phyloP scores from a whole-genome alignment of 2,113 vertebrate species.

The Echinops telfairi region DNA sequence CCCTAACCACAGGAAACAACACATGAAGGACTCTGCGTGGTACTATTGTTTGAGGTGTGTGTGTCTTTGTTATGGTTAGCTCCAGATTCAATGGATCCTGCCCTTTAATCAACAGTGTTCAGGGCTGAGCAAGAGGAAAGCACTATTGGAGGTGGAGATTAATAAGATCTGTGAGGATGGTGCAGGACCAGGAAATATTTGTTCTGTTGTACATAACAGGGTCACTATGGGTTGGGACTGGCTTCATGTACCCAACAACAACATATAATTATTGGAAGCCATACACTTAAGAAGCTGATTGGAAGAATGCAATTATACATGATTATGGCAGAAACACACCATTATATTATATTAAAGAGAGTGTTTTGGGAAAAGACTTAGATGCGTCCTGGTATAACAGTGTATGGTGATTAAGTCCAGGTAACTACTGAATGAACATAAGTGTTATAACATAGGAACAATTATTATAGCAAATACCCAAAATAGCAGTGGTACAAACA shows the following conservation, averaged over 20 bases:
- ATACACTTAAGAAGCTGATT: neutral
- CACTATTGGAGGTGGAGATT: neutral
- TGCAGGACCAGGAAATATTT: too few species aligned
- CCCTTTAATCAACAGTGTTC: neutral
- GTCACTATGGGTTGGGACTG: too few species aligned
- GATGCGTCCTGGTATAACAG: neutral
- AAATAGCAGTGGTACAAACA: too few species aligned
- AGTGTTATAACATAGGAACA: too few species aligned
- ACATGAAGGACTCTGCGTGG: neutral
- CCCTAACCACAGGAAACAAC: constrained; percentile 60
- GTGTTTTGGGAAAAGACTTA: neutral
- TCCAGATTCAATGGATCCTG: neutral
- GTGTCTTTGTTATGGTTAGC: constrained; percentile 36
- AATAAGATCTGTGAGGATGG: neutral
- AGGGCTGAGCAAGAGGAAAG: neutral
- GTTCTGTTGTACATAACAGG: too few species aligned
- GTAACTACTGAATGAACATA: neutral
- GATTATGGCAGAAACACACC: neutral
- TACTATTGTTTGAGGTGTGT: neutral
- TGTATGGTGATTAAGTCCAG: constrained; percentile 2
- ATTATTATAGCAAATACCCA: too few species aligned
- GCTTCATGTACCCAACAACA: too few species aligned
- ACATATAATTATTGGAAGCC: neutral
- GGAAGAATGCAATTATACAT: neutral
- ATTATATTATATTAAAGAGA: neutral